phyloP scores from a whole-genome alignment of 2,797 vertebrate species.

The Intellagama lesueurii region DNA sequence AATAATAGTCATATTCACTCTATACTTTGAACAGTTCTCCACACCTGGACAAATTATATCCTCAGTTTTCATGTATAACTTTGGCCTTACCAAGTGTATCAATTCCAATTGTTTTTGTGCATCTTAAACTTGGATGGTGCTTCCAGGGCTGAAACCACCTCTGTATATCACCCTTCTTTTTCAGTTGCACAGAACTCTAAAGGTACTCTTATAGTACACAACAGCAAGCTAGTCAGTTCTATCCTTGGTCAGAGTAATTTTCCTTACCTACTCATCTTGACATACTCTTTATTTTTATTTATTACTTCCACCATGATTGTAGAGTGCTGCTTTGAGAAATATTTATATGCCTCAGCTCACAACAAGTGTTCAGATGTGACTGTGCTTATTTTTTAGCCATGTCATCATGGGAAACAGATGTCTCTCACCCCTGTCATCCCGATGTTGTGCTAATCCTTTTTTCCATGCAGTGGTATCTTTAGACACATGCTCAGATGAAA shows the following conservation, averaged over 20 bases:
- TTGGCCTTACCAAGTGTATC: too few species aligned
- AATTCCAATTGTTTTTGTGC: not conserved
- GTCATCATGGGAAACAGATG: not conserved
- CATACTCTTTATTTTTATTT: not conserved
- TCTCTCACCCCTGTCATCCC: not conserved
- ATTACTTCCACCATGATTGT: not conserved
- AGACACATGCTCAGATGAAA: not conserved
- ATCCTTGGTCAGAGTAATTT: not conserved
- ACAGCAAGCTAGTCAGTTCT: not conserved
- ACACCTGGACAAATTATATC: not conserved
- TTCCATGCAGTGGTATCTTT: not conserved
- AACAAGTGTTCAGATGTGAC: not conserved
- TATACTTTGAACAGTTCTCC: not conserved
- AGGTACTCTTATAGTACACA: too few species aligned
- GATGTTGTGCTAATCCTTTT: not conserved
- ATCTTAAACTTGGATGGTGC: not conserved
- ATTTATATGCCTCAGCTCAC: too few species aligned
- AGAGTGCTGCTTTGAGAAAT: not conserved
- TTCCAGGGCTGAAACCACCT: not conserved
- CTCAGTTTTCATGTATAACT: too few species aligned
- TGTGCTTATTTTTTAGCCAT: too few species aligned
- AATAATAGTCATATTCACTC: too few species aligned
- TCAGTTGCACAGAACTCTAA: too few species aligned
- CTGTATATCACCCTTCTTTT: not conserved
- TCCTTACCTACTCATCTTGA: not conserved